Conservation (phyloP, 2,113 vertebrate species). For the Thalassarche chlororhynchos region DNA sequence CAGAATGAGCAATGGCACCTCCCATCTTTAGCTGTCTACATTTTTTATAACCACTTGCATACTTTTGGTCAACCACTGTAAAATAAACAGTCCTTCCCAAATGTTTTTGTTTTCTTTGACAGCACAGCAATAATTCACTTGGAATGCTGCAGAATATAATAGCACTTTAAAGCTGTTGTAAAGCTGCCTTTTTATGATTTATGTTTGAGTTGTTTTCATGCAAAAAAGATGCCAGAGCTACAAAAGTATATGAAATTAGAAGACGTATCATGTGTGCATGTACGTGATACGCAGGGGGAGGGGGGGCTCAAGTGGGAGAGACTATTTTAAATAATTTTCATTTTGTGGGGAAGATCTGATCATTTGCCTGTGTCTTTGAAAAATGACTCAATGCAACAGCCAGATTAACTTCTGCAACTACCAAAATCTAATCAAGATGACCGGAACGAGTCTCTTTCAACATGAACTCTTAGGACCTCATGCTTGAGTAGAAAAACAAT, state of each 20-base stretch:
- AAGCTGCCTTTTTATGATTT: constrained; percentile 64
- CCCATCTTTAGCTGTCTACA: constrained; percentile 77
- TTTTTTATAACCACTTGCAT: constrained; percentile 82
- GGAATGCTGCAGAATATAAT: constrained; percentile 70
- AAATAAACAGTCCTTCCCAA: constrained; percentile 85
- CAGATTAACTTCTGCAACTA: not conserved
- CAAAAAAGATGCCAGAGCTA: constrained; percentile 29
- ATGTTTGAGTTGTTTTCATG: constrained; percentile 51
- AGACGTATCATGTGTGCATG: not conserved
- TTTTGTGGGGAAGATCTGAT: not conserved
- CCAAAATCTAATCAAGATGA: not conserved
- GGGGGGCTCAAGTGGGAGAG: not conserved
- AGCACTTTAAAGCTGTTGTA: constrained; percentile 60
- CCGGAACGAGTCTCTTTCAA: not conserved
- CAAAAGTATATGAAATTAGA: not conserved
- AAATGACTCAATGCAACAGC: not conserved
- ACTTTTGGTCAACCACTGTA: constrained; percentile 86
- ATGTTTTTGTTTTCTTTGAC: constrained; percentile 84
- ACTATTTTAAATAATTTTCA: not conserved
- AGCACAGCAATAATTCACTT: constrained; percentile 79
- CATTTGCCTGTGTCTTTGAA: not conserved
- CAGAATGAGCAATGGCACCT: constrained; percentile 74
- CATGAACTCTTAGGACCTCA: not conserved
- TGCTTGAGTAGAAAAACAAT: not conserved
- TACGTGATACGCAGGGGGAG: not conserved